These are phyloP conservation scores for Monarcha castaneiventris DNA, from an alignment of 2,113 vertebrate species.

Conservation along the genomic window DNA sequence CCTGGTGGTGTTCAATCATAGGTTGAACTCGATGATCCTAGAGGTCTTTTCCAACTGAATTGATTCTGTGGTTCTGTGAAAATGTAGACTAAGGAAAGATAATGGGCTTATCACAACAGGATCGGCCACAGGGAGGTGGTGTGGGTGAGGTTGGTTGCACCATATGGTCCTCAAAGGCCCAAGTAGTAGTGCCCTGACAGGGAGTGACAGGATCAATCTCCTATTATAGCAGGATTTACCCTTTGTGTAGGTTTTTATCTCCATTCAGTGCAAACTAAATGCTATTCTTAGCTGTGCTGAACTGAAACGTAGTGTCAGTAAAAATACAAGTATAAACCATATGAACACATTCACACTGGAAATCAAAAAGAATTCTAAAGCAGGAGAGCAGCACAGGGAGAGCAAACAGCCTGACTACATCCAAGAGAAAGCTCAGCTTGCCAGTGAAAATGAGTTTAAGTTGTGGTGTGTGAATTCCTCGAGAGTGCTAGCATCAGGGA, in stretches of 20 bases:
- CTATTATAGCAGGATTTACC: not conserved
- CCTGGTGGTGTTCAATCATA: not conserved
- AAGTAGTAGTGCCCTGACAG: not conserved
- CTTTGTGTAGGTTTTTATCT: not conserved
- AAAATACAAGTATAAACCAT: not conserved
- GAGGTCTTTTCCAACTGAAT: not conserved
- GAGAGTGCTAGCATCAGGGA: not conserved
- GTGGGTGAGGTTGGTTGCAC: not conserved
- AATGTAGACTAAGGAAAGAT: not conserved
- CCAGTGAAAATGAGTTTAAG: not conserved
- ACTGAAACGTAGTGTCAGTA: not conserved
- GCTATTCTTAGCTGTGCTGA: not conserved
- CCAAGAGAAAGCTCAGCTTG: not conserved
- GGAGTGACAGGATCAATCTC: not conserved
- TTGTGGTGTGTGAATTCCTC: accelerated
- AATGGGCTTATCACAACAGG: not conserved
- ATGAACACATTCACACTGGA: not conserved
- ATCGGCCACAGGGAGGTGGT: not conserved
- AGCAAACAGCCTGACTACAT: not conserved
- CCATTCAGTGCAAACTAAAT: not conserved
- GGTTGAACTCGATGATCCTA: not conserved
- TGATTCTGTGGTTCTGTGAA: not conserved
- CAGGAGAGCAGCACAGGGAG: not conserved
- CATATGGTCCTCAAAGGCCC: not conserved
- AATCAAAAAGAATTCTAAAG: not conserved